Base-by-base conservation (phyloP, 2,888 invertebrate species). In the Drosophila aldrichi region DNA sequence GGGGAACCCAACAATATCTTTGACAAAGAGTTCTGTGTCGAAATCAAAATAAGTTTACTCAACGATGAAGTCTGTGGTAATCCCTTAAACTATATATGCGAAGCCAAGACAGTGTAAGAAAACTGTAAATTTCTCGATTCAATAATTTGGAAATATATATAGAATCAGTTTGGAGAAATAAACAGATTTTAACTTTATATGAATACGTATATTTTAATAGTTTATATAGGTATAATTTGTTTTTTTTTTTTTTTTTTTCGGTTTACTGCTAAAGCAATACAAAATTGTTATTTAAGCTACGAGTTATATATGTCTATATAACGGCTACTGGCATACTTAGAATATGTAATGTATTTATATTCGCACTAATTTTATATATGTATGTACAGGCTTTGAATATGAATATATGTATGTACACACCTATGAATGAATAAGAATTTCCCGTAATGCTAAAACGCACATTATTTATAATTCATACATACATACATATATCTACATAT, bases 361-460 rank as follows among this genome's bases (percentile, higher is more conserved):
- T 79, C 64, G 66, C 65, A 69, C 56, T 78, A 69, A 56, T n/a
- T n/a, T n/a, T n/a, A n/a, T n/a, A 48, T 56, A 54, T 60, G 44
- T 85, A 88, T 77, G 55, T 82, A 82, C 82, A 85, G 68, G 62
- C 46, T 60, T 49, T 62, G 49, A 68, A 51, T 65, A 54, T 59
- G 56, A 61, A 29, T 66, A 41, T 68, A 18, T 69, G n/a, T 67
- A 66, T 69, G 38, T 69, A 68, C 58, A 72, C 38, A 48, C 32
- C 51, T n/a, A 51, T 58, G 38, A 55, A 48, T 63, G 57, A 56
- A 51, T 46, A 48, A 52, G 25, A 10, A 22, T 25, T 20, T 32
- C 29, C 57, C 36, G 56, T 58, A 74, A 88, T 82, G 88, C 88
- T 88, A 85, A 85, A 88, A 83, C 86, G 86, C 79, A 88, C 79